Evolutionary conservation across 2,888 invertebrate genomes (phyloP).

Genomic region (Philereme vetulata): DNA sequence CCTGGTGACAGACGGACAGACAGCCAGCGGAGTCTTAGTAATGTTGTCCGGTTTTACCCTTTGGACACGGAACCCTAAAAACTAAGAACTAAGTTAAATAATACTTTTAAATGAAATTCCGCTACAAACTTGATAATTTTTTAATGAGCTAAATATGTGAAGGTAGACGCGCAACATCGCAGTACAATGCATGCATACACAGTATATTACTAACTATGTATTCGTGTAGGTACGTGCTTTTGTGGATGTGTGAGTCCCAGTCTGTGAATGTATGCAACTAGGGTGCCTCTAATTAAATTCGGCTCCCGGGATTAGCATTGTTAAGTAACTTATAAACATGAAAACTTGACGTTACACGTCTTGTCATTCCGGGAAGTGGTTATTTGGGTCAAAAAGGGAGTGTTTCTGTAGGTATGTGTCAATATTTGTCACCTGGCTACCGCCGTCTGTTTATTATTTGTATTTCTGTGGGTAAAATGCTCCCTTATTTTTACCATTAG

Average conservation of each 20-base stretch:
- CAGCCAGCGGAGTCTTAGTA: no score
- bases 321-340: constrained; percentile 39
- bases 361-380: constrained; percentile 55
- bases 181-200: no score
- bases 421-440: constrained; percentile 61
- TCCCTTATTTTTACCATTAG: constrained; percentile 38
- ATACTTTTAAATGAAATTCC: no score
- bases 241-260: neutral
- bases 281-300: constrained; percentile 44
- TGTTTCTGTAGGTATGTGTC: constrained; percentile 53
- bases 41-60: no score
- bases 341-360: constrained; percentile 35
- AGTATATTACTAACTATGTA: no score
- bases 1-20: no score
- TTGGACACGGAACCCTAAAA: no score
- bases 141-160: constrained; percentile 4
- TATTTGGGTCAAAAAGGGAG: constrained; percentile 65
- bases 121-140: neutral
- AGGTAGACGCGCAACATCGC: no score
- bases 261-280: constrained; percentile 23
- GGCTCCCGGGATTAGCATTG: constrained; percentile 46
- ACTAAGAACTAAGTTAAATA: no score
- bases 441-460: constrained; percentile 29
- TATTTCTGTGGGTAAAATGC: constrained; percentile 35
- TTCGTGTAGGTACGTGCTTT: no score